Evolutionary conservation across 2,888 invertebrate species (phyloP), one percentile per base, ranked within the genome.

Genomic region (Tuberolachnus salignus): DNA sequence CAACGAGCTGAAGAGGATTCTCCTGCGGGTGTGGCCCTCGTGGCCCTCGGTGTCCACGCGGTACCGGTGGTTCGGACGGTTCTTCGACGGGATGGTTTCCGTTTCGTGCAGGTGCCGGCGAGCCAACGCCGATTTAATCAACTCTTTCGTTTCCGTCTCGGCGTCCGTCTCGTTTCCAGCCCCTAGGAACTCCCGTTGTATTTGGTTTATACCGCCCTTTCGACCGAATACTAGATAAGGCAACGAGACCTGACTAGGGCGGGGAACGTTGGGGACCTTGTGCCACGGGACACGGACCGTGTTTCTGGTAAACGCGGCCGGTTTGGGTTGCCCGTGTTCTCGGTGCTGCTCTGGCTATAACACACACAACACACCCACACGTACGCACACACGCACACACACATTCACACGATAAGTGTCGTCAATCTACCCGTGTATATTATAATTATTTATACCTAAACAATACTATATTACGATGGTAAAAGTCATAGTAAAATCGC

Each of bases 231-330:
- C 94, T 83, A 94, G 94, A 86, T 93, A 90, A 82, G 94, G 94
- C 85, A 93, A 92, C 83, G 93, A 90, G 83, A 94, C 91, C 86
- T 93, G 89, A 85, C 93, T 92, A 84, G 94, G 94, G 83, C 94
- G 89, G 83, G 94, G 92, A 84, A 94, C 94, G 87, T 89, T 92
- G 84, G 94, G 94, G 87, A 92, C 92, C 89, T 92, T 93, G 87
- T 94, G 92, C 94, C 94, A 94, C 84, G 94, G 93, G 85, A 93
- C 87, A 84, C 88, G 87, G 86, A 89, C 89, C 87, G 42, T 69
- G 51, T 69, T 69, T 64, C 73, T 74, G 63, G 63, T 74, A 64
- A 74, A 93, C 87, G 84, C 88, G 87, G 86, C 89, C 89, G 87
- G 67, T 78, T 67, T 69, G n/a, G 75, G 75, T 67, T 57, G 44